These are phyloP conservation scores for Aythya fuligula DNA, from an alignment of 2,797 vertebrate genomes.

Conservation along the genomic window DNA sequence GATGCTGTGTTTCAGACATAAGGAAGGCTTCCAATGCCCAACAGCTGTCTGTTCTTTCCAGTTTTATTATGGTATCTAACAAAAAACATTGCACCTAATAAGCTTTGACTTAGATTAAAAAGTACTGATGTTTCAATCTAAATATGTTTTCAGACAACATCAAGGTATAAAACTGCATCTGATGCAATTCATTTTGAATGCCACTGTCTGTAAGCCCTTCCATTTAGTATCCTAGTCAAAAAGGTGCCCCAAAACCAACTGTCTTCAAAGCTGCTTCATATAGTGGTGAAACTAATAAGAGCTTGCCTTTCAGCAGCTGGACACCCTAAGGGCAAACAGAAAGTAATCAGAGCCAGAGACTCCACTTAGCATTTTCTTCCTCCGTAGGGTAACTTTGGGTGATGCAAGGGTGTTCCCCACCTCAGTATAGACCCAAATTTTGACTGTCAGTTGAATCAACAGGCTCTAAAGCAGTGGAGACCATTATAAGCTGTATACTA, in stretches of 20 bases:
- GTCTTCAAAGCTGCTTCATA: slow-evolving; percentile 3
- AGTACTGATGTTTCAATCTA: not conserved
- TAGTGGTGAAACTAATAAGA: not conserved
- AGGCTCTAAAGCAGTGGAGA: not conserved
- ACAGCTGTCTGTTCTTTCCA: not conserved
- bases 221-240: not conserved
- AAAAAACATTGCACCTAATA: not conserved
- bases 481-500: not conserved
- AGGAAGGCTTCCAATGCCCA: not conserved
- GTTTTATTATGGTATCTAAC: not conserved
- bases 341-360: not conserved
- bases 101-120: not conserved
- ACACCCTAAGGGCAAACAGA: slow-evolving; percentile 21
- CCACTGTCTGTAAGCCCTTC: not conserved
- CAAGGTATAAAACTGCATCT: not conserved
- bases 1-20: slow-evolving; percentile 11
- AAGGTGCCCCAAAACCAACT: slow-evolving; percentile 9
- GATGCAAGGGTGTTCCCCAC: not conserved
- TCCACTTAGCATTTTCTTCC: not conserved
- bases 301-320: slow-evolving; percentile 16
- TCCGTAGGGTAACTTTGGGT: not conserved
- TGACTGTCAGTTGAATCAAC: not conserved
- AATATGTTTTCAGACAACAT: not conserved
- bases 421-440: not conserved
- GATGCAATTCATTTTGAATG: not conserved